These are phyloP conservation scores for Oligia strigilis DNA, from an alignment of 2,888 invertebrate species.

Conservation along the genomic window DNA sequence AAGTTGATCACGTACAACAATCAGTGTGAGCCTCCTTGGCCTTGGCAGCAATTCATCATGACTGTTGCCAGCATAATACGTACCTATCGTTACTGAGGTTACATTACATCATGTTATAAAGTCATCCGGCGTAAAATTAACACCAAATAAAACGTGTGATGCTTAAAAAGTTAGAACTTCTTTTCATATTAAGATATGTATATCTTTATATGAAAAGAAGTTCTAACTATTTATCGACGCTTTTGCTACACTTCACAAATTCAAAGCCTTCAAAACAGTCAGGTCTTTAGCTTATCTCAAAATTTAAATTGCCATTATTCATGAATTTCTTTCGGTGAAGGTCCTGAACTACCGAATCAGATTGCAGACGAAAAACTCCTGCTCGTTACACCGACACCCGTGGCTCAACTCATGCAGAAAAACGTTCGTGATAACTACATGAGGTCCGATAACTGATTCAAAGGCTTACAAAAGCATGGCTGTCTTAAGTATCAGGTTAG, in stretches of 20 bases:
- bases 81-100: slow-evolving; percentile 69
- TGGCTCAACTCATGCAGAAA: slow-evolving; percentile 5
- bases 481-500: slow-evolving; percentile 58
- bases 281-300: background rate
- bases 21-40: slow-evolving; percentile 70
- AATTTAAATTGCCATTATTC: background rate
- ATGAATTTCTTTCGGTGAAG: background rate
- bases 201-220: no score
- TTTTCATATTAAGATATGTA: background rate
- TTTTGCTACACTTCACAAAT: background rate
- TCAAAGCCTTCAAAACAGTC: background rate
- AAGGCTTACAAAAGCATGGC: slow-evolving; percentile 25
- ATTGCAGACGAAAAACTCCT: background rate
- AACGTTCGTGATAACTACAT: background rate
- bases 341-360: background rate
- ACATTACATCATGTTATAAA: slow-evolving; percentile 76
- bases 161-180: slow-evolving; percentile 20
- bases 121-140: slow-evolving; percentile 70
- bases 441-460: background rate
- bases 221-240: no score
- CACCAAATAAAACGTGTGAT: slow-evolving; percentile 32
- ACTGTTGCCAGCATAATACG: slow-evolving; percentile 68
- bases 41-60: slow-evolving; percentile 76
- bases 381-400: background rate
- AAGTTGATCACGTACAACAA: slow-evolving; percentile 60